Base-by-base conservation (phyloP, 2,797 vertebrate genomes). In the Danio albolineatus region DNA sequence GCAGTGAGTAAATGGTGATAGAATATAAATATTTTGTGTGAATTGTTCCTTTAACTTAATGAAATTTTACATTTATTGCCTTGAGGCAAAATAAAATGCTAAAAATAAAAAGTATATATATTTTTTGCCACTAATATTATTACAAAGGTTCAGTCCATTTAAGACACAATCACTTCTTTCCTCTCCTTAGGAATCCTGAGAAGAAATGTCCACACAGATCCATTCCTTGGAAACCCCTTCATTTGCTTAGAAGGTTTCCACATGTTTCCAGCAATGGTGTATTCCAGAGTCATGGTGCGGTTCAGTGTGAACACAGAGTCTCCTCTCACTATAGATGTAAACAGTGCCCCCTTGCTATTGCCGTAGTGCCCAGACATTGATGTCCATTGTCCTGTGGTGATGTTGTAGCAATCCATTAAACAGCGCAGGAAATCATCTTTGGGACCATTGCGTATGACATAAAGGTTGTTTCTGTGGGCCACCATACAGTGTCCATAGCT, bases 401-500 rank as follows among this genome's bases (percentile, higher is more conserved):
- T 91, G 88, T 95, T 97, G 89, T 95, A 96, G 82, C 95, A 93
- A 85, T 98, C 97, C 5, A 98, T 96, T 86, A 94, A 89, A 0
- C 97, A 99, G 2, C 94, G 91, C 76, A 98, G 54, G 85, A 99
- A 99, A 86, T 99, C 97, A 0, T 97, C 95, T 0, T 91, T 93
- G 1, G 96, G 97, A 5, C 97, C 96, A 0, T 98, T 98, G 41
- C 97, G 92, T 91, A 98, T 95, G 77, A 98, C 87, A 0, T 97
- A 98, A 75, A 99, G 92, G 38, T 95, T 96, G 89, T 98, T 95
- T 0, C 92, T 91, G 69, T 98, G 96, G 36, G 95, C 95, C 83
- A 96, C 95, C 96, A 98, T 97, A 83, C 94, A 95, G 78, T 98
- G 95, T 44, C 95, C 96, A 0, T 99, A 99, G 87, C 97, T 99